Evolutionary conservation across 1,140 invertebrate genomes (phyloP), one percentile per base, ranked within the genome.

Genomic region (Potamilus streckersoni): DNA sequence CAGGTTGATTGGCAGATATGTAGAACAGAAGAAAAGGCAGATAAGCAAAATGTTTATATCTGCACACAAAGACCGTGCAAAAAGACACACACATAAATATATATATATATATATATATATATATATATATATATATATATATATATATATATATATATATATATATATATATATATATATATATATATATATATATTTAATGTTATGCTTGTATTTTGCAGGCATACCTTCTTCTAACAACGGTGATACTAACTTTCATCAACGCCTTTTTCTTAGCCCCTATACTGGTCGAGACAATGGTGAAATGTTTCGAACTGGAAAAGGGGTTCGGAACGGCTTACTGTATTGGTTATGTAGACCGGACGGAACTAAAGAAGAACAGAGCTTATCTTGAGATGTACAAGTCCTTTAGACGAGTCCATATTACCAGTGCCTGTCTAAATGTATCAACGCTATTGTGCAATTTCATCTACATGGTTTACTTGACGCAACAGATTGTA

Each of bases 231-330:
- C 69, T 76, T 0, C 58, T 61, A 15, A 60, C 31, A 11, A 65
- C 68, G 31, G 63, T 76, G n/a, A 20, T 66, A 6, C 71, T 56
- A 16, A 70, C 75, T 31, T 77, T 77, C 69, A n/a, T 77, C 27
- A 77, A 77, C 60, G 73, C 65, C 23, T 72, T 72, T 61, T 72
- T 68, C 49, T 19, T 77, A 27, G 69, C 69, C 14, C 75, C 75
- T 55, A 1, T 63, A 16, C 59, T 77, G n/a, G 75, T 77, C 11
- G 59, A 67, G 38, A n/a, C 69, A 1, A 77, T 77, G 75, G 64
- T 77, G 3, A 49, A 60, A 2, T 31, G 72, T 23, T 77, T 77
- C 20, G 75, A 77, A 16, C 20, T 77, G 14, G 75, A 77, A 61
- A 77, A 77, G 64, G 63, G 49, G 0, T 68, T 20, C 3, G 65